Evolutionary conservation across 2,888 invertebrate genomes (phyloP).

Genomic region (Elmis aenea): DNA sequence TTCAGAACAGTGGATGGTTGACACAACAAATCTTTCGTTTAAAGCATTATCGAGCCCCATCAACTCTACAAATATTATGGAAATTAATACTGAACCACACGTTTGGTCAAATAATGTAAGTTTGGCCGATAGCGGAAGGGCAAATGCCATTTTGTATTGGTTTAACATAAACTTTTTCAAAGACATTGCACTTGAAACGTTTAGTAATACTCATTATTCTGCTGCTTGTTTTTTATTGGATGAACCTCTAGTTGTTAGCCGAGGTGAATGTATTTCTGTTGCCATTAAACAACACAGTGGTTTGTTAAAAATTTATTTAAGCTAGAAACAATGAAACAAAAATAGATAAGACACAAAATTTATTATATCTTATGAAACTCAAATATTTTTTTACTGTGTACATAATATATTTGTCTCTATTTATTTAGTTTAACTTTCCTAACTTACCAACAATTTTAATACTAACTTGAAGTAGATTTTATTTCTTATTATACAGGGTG

Average conservation of each 20-base stretch:
- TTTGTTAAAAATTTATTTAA: conserved; percentile 25
- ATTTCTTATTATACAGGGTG: too few relatives aligned
- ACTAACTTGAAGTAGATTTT: too few relatives aligned
- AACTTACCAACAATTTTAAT: too few relatives aligned
- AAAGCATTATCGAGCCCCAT: conserved; percentile 42
- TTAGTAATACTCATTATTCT: conserved; percentile 46
- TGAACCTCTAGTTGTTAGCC: conserved; percentile 36
- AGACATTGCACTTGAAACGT: conserved; percentile 46
- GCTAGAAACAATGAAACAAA: too few relatives aligned
- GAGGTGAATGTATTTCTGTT: conserved; percentile 40
- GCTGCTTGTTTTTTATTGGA: conserved; percentile 49
- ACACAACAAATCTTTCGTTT: conserved; percentile 46
- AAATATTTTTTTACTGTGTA: too few relatives aligned
- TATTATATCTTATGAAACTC: neutral
- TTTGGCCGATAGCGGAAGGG: conserved; percentile 40
- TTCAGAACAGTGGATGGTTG: conserved; percentile 52
- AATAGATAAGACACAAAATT: neutral
- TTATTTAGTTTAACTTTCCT: too few relatives aligned
- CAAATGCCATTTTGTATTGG: conserved; percentile 55
- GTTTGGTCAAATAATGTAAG: conserved; percentile 30
- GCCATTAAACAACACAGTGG: conserved; percentile 23
- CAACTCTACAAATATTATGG: conserved; percentile 19
- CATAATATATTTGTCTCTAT: too few relatives aligned
- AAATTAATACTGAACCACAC: conserved; percentile 20
- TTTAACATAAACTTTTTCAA: conserved; percentile 50